Evolutionary conservation across 2,113 vertebrate genomes (phyloP).

Genomic region (Nycticebus coucang): DNA sequence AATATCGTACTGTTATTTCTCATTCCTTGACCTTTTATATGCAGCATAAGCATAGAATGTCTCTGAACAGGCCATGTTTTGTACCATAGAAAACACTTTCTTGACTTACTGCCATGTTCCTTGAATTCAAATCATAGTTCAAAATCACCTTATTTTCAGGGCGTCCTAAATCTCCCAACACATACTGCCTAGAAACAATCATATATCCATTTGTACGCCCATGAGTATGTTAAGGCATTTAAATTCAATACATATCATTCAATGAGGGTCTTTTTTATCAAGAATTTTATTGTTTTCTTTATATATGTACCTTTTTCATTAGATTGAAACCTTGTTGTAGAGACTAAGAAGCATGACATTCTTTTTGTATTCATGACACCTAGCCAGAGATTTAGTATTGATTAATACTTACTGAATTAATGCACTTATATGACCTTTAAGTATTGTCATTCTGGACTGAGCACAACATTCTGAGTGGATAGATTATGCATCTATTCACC

Average conservation of each 20-base stretch:
- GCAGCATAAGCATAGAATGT: fast-evolving
- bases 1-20: neutral
- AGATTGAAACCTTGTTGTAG: neutral
- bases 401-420: constrained; percentile 50
- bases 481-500: neutral
- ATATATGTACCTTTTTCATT: neutral
- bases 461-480: neutral
- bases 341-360: neutral
- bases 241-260: neutral
- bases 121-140: neutral
- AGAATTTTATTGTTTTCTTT: neutral
- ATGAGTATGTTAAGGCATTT: neutral
- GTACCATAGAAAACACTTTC: neutral
- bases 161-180: neutral
- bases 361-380: neutral
- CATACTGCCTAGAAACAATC: neutral
- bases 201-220: neutral
- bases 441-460: neutral
- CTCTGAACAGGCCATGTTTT: neutral
- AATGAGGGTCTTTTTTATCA: neutral
- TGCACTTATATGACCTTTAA: constrained; percentile 29
- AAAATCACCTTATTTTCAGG: neutral
- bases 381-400: neutral
- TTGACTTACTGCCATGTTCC: neutral
- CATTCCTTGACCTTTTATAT: neutral